Percentiles rank a stretch among this genome's conserved stretches.
phyloP scores from a whole-genome alignment of 37 sponge, comb jelly and placozoan genomes.

The Ianthella basta region DNA sequence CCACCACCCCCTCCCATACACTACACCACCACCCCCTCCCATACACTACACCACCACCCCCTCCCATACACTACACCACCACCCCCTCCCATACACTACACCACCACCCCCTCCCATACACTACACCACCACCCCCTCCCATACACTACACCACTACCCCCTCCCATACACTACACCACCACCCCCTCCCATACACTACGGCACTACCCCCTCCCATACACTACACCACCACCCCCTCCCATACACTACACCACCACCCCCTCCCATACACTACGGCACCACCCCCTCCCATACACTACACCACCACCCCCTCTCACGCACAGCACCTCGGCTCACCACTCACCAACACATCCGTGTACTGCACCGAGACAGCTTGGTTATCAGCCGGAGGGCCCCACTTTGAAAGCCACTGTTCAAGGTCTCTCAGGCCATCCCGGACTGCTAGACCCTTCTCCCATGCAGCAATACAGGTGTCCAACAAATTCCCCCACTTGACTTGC shows the following conservation, averaged over 20 bases:
- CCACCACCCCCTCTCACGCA: not conserved
- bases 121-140: not conserved
- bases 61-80: no score
- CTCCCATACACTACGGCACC: no score
- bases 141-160: not conserved
- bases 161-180: no score
- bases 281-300: no score
- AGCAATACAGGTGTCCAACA: not conserved
- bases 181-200: not conserved
- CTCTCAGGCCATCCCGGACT: constrained; percentile 3
- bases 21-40: no score
- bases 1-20: not conserved
- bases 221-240: not conserved
- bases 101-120: no score
- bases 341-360: constrained; percentile 64
- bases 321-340: not conserved
- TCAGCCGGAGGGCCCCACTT: constrained; percentile 57
- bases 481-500: not conserved
- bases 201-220: no score
- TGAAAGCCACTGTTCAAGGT: constrained; percentile 70
- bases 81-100: not conserved
- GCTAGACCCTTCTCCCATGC: constrained; percentile 7
- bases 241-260: not conserved
- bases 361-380: constrained; percentile 59
- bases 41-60: no score